Evolutionary conservation across 1,140 invertebrate genomes (phyloP).

Genomic region (Polyergus mexicanus): DNA sequence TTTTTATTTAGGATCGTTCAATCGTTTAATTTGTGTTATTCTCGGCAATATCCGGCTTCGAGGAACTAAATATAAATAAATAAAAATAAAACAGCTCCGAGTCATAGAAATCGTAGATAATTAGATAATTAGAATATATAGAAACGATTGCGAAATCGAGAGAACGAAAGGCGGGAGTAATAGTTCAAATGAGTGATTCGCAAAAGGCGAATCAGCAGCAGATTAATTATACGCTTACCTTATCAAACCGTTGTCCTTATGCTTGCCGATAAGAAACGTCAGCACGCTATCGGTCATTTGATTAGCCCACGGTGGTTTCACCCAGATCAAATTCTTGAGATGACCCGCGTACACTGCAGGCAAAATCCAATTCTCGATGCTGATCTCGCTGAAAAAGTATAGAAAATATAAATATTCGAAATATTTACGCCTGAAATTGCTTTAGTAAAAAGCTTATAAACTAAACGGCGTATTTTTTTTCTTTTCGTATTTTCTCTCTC

Average conservation of each 20-base stretch:
- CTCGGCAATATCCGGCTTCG: neutral
- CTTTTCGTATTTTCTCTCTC: neutral
- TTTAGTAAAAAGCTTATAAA: neutral
- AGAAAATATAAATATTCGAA: neutral
- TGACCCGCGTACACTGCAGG: slow-evolving; percentile 95
- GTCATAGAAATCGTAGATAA: neutral
- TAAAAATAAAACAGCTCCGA: neutral
- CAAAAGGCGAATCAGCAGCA: neutral
- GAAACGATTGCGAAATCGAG: slow-evolving; percentile 1
- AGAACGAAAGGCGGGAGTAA: neutral
- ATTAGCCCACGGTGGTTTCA: slow-evolving; percentile 95
- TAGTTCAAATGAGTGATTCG: neutral
- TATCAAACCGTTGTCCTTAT: slow-evolving; percentile 88
- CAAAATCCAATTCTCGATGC: slow-evolving; percentile 98
- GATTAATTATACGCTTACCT: slow-evolving; percentile 75
- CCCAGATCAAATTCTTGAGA: slow-evolving; percentile 92
- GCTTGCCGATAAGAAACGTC: slow-evolving; percentile 91
- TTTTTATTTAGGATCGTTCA: neutral
- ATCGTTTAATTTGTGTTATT: neutral
- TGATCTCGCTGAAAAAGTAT: slow-evolving; percentile 85
- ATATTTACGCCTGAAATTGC: slow-evolving; percentile 1
- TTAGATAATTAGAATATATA: neutral
- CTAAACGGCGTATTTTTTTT: neutral
- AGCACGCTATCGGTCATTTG: slow-evolving; percentile 91
- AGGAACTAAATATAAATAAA: neutral